Evolutionary conservation across 2,113 vertebrate species (phyloP), one percentile per base, ranked within the genome.

Genomic region (Chamaetylas fuelleborni): DNA sequence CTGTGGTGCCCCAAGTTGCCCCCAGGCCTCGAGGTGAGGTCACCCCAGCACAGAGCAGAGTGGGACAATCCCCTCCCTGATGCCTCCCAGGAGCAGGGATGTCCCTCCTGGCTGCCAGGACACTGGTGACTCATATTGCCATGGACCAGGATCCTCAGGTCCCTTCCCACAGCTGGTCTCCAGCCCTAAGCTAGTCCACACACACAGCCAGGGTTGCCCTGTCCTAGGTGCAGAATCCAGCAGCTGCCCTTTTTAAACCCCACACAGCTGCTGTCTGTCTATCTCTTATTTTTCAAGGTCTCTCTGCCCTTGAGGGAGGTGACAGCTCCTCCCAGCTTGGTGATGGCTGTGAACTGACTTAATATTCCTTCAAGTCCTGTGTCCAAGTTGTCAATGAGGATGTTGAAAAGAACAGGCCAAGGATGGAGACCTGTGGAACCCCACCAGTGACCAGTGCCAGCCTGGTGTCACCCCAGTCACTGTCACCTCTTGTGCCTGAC

Each of bases 31-130:
- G 4, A 31, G 20, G 20, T 53, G 47, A 83, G 33, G 38, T 6
- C 0, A 1, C 6, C 18, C 40, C 58, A 83, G 33, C 0, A 2
- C 36, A 61, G 45, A 36, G 14, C 40, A 38, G 23, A 54, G 69
- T 2, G 1, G 28, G 20, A 22, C 78, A 67, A 48, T 57, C 42
- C 48, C 26, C 9, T 28, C 22, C 25, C 47, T 38, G n/a, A 47
- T n/a, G 40, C 1, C 7, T 17, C 20, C 50, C 40, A 33, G 48
- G 45, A 23, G 19, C 40, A 54, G 16, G 20, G 50, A 9, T 40
- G 50, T 11, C n/a, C n/a, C 69, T 73, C n/a, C n/a, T 73, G 69
- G 58, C 29, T 47, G 31, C 50, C 50, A 84, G 19, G n/a, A 11
- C 40, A 65, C 40, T 65, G 14, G n/a, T 56, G 28, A n/a, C 15